Evolutionary conservation across 1,140 invertebrate genomes (phyloP).

Genomic region (Drosophila nigrodunni): DNA sequence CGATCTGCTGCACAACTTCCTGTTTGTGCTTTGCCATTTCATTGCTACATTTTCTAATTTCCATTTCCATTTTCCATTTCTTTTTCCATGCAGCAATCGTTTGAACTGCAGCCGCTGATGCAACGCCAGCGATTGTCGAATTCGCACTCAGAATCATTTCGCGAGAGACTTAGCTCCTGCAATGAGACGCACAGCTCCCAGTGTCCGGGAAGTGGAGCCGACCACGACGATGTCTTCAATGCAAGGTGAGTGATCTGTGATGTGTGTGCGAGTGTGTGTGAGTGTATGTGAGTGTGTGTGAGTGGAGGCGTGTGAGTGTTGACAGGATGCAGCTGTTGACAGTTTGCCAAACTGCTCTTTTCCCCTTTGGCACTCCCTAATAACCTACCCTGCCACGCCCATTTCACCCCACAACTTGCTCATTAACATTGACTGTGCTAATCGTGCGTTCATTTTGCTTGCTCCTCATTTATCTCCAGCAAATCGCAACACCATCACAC

Average conservation of each 20-base stretch:
- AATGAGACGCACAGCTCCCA: conserved; percentile 78
- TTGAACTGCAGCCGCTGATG: conserved; percentile 82
- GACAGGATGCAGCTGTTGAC: conserved; percentile 84
- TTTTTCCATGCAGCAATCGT: conserved; percentile 65
- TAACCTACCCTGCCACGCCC: not conserved
- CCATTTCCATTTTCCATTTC: conserved; percentile 18
- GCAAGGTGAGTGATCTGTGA: conserved; percentile 70
- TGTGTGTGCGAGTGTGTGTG: not conserved
- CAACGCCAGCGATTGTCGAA: conserved; percentile 74
- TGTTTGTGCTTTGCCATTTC: conserved; percentile 36
- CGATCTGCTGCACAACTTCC: conserved; percentile 61
- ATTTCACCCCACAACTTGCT: not conserved
- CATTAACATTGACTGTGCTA: conserved; percentile 63
- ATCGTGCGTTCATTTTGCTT: conserved; percentile 54
- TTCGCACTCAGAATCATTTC: conserved; percentile 79
- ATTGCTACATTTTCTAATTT: conserved; percentile 29
- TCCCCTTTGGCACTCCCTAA: conserved; percentile 1
- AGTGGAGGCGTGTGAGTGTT: not conserved
- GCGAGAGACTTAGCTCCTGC: conserved; percentile 78
- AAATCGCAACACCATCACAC: conserved; percentile 81
- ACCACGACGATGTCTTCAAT: conserved; percentile 79
- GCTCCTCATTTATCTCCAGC: conserved; percentile 40
- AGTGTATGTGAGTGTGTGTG: not conserved
- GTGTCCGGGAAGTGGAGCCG: conserved; percentile 58
- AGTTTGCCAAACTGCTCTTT: conserved; percentile 52